Conservation (phyloP, 2,797 vertebrate genomes). For the Pantherophis vulpinus region DNA sequence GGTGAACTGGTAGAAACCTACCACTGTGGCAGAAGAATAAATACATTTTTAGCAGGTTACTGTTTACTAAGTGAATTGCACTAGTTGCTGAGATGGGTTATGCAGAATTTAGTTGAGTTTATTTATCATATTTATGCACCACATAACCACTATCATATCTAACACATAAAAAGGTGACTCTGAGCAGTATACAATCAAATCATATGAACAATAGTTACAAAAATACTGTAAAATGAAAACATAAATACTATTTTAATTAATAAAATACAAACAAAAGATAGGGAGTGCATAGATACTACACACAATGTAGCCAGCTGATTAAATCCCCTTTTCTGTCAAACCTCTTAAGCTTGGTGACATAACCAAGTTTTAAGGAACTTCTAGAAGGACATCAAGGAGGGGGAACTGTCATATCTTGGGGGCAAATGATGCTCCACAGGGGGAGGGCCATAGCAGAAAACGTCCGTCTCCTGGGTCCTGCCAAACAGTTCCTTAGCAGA, state of each 20-base stretch:
- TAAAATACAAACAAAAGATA: neutral
- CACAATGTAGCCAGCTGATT: neutral
- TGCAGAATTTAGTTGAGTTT: neutral
- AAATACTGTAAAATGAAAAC: neutral
- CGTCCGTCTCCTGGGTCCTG: neutral
- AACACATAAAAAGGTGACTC: neutral
- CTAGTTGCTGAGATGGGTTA: neutral
- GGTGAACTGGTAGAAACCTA: no score
- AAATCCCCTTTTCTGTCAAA: neutral
- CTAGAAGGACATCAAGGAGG: neutral
- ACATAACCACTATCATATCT: no score
- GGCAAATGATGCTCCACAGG: neutral
- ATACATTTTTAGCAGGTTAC: neutral
- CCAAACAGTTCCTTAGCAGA: neutral
- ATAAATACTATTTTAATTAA: neutral
- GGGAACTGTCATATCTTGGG: neutral
- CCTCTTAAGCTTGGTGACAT: neutral
- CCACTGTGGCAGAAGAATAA: neutral
- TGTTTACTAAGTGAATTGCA: neutral
- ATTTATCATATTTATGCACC: neutral
- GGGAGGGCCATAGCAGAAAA: neutral
- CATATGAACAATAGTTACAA: neutral
- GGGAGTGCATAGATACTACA: neutral
- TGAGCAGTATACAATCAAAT: neutral
- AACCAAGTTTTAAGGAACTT: neutral